phyloP scores from a whole-genome alignment of 2,888 invertebrate species.

The Leucozona laternaria region DNA sequence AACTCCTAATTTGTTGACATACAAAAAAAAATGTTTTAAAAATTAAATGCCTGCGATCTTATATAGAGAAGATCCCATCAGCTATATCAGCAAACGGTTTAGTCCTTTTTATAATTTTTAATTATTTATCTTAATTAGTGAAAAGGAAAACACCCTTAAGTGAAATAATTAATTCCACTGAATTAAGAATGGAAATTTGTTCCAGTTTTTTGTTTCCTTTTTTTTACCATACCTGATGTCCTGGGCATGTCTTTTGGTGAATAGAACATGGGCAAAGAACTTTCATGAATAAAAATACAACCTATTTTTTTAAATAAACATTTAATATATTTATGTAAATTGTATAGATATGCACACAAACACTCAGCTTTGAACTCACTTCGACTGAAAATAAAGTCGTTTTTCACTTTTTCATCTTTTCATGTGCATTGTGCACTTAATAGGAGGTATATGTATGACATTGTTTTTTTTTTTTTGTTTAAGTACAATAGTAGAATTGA shows the following conservation, averaged over 20 bases:
- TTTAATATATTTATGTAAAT: too few species aligned
- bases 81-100: not conserved
- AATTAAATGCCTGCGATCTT: not conserved
- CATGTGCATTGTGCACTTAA: not conserved
- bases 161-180: slow-evolving; percentile 36
- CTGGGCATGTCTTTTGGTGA: not conserved
- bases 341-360: too few species aligned
- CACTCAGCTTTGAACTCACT: not conserved
- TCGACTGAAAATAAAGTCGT: not conserved
- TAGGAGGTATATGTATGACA: not conserved
- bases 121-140: slow-evolving; percentile 63
- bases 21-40: not conserved
- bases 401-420: not conserved
- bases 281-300: not conserved
- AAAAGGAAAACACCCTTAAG: slow-evolving; percentile 55
- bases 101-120: slow-evolving; percentile 18
- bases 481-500: slow-evolving; percentile 20
- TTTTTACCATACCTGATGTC: not conserved
- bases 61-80: not conserved
- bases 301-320: slow-evolving; percentile 1
- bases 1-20: slow-evolving; percentile 1
- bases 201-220: not conserved
- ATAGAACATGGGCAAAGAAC: not conserved
- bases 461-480: not conserved
- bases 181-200: slow-evolving; percentile 3